Conservation (phyloP, 1,140 invertebrate genomes). For the Drosophila setifemur region DNA sequence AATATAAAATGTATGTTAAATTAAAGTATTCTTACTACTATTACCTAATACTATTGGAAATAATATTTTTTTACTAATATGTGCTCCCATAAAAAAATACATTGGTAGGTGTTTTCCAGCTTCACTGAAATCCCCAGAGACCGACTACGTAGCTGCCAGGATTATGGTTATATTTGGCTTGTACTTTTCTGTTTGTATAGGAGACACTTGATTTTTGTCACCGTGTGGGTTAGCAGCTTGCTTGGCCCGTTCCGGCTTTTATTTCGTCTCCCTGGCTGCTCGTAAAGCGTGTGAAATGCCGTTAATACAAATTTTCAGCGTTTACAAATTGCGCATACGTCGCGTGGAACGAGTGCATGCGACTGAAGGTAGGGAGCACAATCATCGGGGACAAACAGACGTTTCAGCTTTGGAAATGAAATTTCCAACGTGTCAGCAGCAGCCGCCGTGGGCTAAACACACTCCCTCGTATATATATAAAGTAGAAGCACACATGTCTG, state of each 20-base stretch:
- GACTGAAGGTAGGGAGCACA: slow-evolving; percentile 4
- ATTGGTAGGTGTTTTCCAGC: too few species aligned
- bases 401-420: slow-evolving; percentile 64
- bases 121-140: too few species aligned
- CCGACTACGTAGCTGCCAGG: too few species aligned
- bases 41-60: too few species aligned
- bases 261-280: slow-evolving; percentile 45
- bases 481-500: too few species aligned
- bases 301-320: slow-evolving; percentile 77
- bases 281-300: slow-evolving; percentile 73
- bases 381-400: slow-evolving; percentile 34
- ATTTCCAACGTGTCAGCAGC: slow-evolving; percentile 74
- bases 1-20: too few species aligned
- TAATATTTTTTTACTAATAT: too few species aligned
- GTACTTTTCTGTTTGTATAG: too few species aligned
- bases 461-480: not conserved
- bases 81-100: too few species aligned
- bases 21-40: too few species aligned
- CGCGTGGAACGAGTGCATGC: slow-evolving; percentile 41
- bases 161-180: too few species aligned
- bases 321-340: slow-evolving; percentile 77
- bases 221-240: slow-evolving; percentile 2
- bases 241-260: slow-evolving; percentile 21
- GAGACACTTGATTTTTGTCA: not conserved
- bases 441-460: slow-evolving; percentile 37